Percentiles rank a stretch among this genome's conserved stretches.
phyloP scores from a whole-genome alignment of 2,113 vertebrate species.

The Notechis scutatus region DNA sequence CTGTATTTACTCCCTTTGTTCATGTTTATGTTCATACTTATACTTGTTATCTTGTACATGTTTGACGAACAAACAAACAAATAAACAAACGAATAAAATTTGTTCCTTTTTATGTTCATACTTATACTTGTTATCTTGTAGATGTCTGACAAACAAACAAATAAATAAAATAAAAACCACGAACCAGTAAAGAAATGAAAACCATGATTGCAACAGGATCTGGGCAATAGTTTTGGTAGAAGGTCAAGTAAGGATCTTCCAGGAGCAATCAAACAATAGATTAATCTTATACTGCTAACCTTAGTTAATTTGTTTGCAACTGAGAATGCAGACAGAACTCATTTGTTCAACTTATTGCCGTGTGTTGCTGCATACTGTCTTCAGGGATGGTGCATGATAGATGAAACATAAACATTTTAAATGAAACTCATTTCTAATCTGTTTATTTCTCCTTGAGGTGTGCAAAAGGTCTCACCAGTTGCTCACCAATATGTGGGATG shows the following conservation, averaged over 20 bases:
- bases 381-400: not conserved
- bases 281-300: not conserved
- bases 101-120: no score
- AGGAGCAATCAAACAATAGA: not conserved
- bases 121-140: no score
- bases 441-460: not conserved
- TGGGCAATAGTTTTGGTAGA: not conserved
- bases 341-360: not conserved
- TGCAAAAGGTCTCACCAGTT: not conserved
- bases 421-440: not conserved
- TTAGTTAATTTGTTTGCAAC: not conserved
- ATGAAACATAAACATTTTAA: not conserved
- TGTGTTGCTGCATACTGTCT: not conserved
- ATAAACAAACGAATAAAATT: no score
- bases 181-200: not conserved
- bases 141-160: no score
- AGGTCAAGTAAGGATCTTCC: not conserved
- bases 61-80: no score
- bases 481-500: not conserved
- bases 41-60: no score
- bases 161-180: no score
- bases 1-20: no score
- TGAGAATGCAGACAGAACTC: not conserved
- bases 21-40: no score
- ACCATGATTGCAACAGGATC: not conserved